Evolutionary conservation across 2,113 vertebrate species (phyloP), one percentile per base, ranked within the genome.

Genomic region (Stigmatopora nigra): DNA sequence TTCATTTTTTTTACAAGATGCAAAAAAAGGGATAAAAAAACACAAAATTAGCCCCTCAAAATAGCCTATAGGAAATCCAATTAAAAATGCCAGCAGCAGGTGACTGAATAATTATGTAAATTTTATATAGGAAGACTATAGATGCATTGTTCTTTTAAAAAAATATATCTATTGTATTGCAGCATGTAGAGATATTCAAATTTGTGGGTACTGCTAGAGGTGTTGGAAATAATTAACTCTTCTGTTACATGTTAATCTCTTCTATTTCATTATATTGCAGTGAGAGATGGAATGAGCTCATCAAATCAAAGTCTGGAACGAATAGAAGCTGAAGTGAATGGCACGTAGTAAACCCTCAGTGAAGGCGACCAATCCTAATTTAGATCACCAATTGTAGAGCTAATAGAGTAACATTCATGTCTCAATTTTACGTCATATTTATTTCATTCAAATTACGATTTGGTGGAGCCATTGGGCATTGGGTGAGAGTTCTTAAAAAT

Each of bases 221-320:
- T 86, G 84, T 84, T 79, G 71, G 78, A 86, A 72, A 67, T 82
- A 82, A 89, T 85, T 84, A 86, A 85, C 58, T 78, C 74, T 69
- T 68, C 64, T 51, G 22, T 67, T 73, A 65, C 68, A 75, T 77
- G 70, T 83, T 83, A 73, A 84, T 89, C 67, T 77, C 78, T 76
- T 58, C 69, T 70, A 68, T 77, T 82, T 82, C 73, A 82, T 86
- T 83, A 79, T 52, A 65, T 63, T 65, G 52, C 8, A 57, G 25
- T 15, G 38, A 31, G 55, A 45, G 49, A 10, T 8, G 8, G 1
- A 38, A 1, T 51, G 48, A n/a, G 17, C 48, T n/a, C 48, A 48
- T 48, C 47, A 48, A 51, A 16, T 17, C 48, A 51, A n/a, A n/a
- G 48, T 51, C 48, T 51, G 48, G 48, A 51, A 51, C 17, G 16